A percentile compares a stretch with the other conserved stretches of the same genome.
Evolutionary conservation across 92 coral and sea anemone genomes (phyloP).

Genomic region (Plumapathes pennacea): DNA sequence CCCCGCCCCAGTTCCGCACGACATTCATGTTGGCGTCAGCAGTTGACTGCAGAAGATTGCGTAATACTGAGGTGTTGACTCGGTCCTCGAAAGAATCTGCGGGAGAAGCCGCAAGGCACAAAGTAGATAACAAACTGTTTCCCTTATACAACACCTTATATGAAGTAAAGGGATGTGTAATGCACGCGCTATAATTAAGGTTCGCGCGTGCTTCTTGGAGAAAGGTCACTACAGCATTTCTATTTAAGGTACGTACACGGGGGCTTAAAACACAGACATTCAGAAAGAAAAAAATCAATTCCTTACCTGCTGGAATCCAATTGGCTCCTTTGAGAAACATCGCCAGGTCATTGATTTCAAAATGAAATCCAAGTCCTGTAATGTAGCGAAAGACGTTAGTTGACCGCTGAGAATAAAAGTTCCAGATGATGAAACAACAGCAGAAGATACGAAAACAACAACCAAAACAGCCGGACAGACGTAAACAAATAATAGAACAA

Average conservation of each 20-base stretch:
- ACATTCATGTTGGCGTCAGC: slow-evolving; percentile 96
- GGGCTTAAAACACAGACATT: neutral
- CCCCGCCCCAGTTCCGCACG: slow-evolving; percentile 99
- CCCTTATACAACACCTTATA: too few species aligned
- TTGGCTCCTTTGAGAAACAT: slow-evolving; percentile 96
- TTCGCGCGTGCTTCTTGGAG: neutral
- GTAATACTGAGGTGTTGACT: slow-evolving; percentile 66
- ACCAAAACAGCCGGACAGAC: neutral
- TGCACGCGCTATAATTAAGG: too few species aligned
- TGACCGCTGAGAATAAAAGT: neutral
- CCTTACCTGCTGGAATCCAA: slow-evolving; percentile 96
- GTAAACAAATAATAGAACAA: neutral
- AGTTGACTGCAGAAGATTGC: slow-evolving; percentile 86
- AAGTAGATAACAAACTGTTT: neutral
- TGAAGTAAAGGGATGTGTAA: too few species aligned
- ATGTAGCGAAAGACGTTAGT: neutral
- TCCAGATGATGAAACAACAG: neutral
- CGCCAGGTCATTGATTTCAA: slow-evolving; percentile 82
- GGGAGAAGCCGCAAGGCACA: neutral
- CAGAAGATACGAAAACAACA: neutral
- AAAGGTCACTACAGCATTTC: neutral
- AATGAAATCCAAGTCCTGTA: slow-evolving; percentile 89
- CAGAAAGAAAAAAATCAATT: neutral
- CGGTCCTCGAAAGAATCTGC: slow-evolving; percentile 99
- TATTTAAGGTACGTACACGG: neutral